Evolutionary conservation across 2,797 vertebrate species (phyloP), one percentile per base, ranked within the genome.

Genomic region (Phalanger gymnotis): DNA sequence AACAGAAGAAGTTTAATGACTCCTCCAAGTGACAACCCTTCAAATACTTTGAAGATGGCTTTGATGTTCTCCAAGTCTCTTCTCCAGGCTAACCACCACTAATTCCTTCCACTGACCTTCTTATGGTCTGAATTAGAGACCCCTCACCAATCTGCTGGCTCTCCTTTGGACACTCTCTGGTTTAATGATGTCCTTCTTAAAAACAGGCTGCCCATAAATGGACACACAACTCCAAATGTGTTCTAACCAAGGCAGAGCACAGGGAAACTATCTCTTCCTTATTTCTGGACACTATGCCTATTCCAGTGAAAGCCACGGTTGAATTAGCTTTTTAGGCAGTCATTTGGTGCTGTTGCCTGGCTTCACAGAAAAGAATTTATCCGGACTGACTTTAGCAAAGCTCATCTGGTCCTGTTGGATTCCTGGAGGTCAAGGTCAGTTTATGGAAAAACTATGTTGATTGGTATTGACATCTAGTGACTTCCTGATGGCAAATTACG

Each of bases 361-460:
- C 57, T 54, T 57, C 40, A 58, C 53, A 54, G 73, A 92, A 58
- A 89, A 58, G 34, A 40, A 34, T 54, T 22, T 81, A n/a, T 95
- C 31, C 13, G 47, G 25, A 53, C 34, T 92, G 94, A 25, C 52
- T 95, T 94, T 90, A 31, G 92, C 93, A 92, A 11, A 90, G 19
- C 53, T 10, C 34, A 87, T 97, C 91, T 66, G 55, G 54, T 91
- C 53, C 92, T 94, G 34, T 56, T 91, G 5, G 87, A 81, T 93
- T 90, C 92, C 73, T 40, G 73, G 53, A 81, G 54, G 56, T 91
- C 92, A 93, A n/a, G 40, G 31, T 55, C 27, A 91, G 53, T 11
- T 56, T 52, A 34, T 73, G 54, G 52, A 61, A 94, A 30, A 51
- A 94, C 53, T 53, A 53, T 40, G 30, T 53, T 47, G 47, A 51